These are phyloP conservation scores for Akabosia matsudoensis DNA, from an alignment of 1,140 invertebrate species.

Conservation along the genomic window DNA sequence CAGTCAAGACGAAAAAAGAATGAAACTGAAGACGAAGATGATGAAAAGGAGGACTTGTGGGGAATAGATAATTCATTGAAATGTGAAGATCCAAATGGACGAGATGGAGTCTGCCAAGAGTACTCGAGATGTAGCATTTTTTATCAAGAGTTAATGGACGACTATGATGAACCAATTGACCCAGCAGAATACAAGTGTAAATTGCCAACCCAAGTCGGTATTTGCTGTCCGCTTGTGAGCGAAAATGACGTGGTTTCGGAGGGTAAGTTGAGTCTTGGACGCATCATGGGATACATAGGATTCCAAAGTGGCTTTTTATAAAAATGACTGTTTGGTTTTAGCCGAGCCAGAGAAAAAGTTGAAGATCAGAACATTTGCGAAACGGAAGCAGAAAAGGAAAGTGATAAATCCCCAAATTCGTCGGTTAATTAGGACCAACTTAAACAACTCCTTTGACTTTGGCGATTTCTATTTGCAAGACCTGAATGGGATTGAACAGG, in stretches of 20 bases:
- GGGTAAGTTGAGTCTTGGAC: neutral
- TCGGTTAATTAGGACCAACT: conserved; percentile 23
- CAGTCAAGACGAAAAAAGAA: neutral
- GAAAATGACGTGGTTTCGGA: conserved; percentile 7
- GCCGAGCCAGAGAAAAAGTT: neutral
- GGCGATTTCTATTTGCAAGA: conserved; percentile 27
- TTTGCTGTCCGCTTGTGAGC: conserved; percentile 33
- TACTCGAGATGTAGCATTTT: conserved; percentile 31
- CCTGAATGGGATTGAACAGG: conserved; percentile 32
- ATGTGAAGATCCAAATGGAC: conserved; percentile 32
- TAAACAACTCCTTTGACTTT: conserved; percentile 27
- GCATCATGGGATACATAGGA: neutral
- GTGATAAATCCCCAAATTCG: conserved; percentile 17
- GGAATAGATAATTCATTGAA: conserved; percentile 11
- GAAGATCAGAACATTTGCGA: neutral
- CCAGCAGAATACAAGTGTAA: conserved; percentile 32
- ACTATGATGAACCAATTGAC: conserved; percentile 25
- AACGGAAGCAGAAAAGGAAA: neutral
- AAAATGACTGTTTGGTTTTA: neutral
- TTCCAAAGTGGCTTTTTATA: neutral
- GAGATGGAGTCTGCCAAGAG: conserved; percentile 33
- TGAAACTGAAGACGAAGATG: neutral
- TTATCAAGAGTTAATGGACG: conserved; percentile 26
- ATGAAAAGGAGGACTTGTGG: neutral
- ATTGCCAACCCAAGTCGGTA: conserved; percentile 31